These are phyloP conservation scores for Caenorhabditis plicata DNA, from an alignment of 2,888 invertebrate genomes.

Conservation along the genomic window DNA sequence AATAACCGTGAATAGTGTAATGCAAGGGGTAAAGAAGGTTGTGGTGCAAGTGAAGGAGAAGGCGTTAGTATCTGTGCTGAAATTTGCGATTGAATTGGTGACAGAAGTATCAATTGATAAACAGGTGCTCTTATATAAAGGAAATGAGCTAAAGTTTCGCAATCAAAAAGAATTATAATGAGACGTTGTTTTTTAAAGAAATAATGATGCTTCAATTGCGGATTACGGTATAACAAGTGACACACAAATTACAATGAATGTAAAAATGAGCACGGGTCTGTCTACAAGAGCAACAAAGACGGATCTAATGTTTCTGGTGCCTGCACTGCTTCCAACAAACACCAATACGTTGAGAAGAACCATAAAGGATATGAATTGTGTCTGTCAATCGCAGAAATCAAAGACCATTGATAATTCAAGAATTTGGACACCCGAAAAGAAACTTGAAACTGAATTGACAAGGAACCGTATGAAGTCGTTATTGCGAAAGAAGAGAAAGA, in stretches of 20 bases:
- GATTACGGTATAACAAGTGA: conserved; percentile 28
- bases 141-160: conserved; percentile 37
- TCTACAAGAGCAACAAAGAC: conserved; percentile 19
- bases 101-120: conserved; percentile 23
- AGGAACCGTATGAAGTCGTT: conserved; percentile 46
- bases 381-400: conserved; percentile 20
- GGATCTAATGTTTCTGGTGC: conserved; percentile 24
- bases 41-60: conserved; percentile 9
- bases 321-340: conserved; percentile 20
- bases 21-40: conserved; percentile 30
- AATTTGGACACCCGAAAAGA: conserved; percentile 44
- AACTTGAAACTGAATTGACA: conserved; percentile 49
- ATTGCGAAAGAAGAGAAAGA: conserved; percentile 14
- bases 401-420: conserved; percentile 19
- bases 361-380: conserved; percentile 26
- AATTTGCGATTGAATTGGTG: conserved; percentile 15
- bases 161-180: neutral
- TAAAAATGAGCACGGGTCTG: conserved; percentile 37
- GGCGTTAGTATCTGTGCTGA: conserved; percentile 16
- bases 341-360: conserved; percentile 17
- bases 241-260: conserved; percentile 21
- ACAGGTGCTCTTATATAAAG: conserved; percentile 39
- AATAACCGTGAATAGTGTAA: conserved; percentile 27
- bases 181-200: conserved; percentile 4
- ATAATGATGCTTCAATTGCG: conserved; percentile 11